A percentile compares a stretch with the other conserved stretches of the same genome.
Evolutionary conservation across 2,797 vertebrate species (phyloP).

Genomic region (Leptodactylus fallax): DNA sequence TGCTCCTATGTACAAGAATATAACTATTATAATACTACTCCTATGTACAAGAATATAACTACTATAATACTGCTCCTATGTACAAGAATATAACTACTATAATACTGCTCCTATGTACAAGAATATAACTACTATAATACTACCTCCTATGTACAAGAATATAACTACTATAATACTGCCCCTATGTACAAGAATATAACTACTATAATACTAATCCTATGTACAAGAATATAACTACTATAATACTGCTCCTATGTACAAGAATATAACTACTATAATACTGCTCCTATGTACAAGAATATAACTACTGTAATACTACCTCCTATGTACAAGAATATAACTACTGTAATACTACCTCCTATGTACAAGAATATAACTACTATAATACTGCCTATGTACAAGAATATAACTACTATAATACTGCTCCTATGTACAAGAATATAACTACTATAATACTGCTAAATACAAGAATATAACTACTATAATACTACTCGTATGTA

Average conservation of each 20-base stretch:
- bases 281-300: slow-evolving; percentile 9
- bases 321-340: slow-evolving; percentile 13
- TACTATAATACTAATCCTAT: slow-evolving; percentile 23
- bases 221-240: slow-evolving; percentile 16
- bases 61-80: slow-evolving; percentile 16
- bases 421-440: slow-evolving; percentile 2
- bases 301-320: slow-evolving; percentile 10
- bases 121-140: slow-evolving; percentile 19
- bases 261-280: slow-evolving; percentile 29
- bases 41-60: slow-evolving; percentile 7
- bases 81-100: slow-evolving; percentile 28
- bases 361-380: slow-evolving; percentile 11
- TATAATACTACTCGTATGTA: slow-evolving; percentile 9
- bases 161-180: slow-evolving; percentile 8
- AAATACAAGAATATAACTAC: slow-evolving; percentile 18
- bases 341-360: slow-evolving; percentile 15
- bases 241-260: slow-evolving; percentile 3
- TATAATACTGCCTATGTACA: slow-evolving; percentile 18
- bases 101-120: slow-evolving; percentile 5
- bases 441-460: slow-evolving; percentile 16
- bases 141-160: neutral
- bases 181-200: slow-evolving; percentile 12
- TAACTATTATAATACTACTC: slow-evolving; percentile 5
- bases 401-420: slow-evolving; percentile 29
- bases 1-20: slow-evolving; percentile 11